A percentile compares a stretch with the other conserved stretches of the same genome.
These are phyloP conservation scores for Tridacna gigas DNA, from an alignment of 2,888 invertebrate species.

Conservation along the genomic window DNA sequence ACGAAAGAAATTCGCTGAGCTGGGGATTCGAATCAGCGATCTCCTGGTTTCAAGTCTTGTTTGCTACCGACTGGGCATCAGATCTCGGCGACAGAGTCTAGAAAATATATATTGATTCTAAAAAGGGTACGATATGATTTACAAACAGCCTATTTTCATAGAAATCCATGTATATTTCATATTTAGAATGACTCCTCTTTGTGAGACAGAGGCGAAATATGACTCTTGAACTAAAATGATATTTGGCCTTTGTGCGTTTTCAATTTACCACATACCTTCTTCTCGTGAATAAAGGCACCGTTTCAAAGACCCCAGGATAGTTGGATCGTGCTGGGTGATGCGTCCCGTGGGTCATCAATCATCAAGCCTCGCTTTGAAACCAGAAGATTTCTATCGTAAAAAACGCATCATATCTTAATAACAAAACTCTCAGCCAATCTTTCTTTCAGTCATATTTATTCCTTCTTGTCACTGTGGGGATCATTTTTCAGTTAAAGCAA, in stretches of 20 bases:
- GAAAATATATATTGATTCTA: too few species aligned
- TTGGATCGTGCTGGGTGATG: conserved; percentile 39
- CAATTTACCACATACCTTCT: conserved; percentile 44
- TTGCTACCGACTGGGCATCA: too few species aligned
- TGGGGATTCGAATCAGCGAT: too few species aligned
- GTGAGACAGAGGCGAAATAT: conserved; percentile 22
- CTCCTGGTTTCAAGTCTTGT: too few species aligned
- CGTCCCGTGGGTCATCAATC: conserved; percentile 42
- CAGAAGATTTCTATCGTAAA: conserved; percentile 18
- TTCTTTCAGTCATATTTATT: too few species aligned
- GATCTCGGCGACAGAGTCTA: too few species aligned
- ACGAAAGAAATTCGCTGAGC: too few species aligned
- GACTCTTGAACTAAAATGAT: background rate
- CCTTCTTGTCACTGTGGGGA: too few species aligned
- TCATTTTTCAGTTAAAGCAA: too few species aligned
- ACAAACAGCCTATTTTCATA: too few species aligned
- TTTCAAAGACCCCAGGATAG: conserved; percentile 42
- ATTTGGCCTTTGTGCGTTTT: conserved; percentile 18
- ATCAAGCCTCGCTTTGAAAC: conserved; percentile 22
- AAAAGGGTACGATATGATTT: too few species aligned
- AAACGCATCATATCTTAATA: conserved; percentile 12
- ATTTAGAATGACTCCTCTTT: background rate
- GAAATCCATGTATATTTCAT: background rate
- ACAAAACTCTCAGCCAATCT: background rate
- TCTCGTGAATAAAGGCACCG: conserved; percentile 28